Evolutionary conservation across 2,797 vertebrate species (phyloP).

Genomic region (Ceyx erithaca): DNA sequence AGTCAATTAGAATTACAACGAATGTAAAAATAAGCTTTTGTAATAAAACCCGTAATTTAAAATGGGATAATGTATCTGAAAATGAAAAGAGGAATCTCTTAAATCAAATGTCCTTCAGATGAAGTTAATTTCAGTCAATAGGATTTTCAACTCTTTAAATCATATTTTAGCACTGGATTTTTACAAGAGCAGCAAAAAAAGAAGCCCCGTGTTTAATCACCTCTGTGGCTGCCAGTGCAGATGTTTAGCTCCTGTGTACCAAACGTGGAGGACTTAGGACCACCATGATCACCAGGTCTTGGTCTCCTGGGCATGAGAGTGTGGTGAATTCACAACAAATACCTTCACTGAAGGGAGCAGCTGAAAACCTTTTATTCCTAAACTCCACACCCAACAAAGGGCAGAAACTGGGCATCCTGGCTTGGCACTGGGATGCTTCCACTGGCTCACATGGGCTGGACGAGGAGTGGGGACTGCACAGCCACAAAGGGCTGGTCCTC

Average conservation of each 20-base stretch:
- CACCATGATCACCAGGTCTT: too few species aligned
- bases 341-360: background rate
- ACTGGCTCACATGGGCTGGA: background rate
- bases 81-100: conserved; percentile 68
- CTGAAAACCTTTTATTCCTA: background rate
- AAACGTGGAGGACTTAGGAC: rapidly evolving
- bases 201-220: background rate
- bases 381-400: background rate
- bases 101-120: conserved; percentile 72
- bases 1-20: conserved; percentile 70
- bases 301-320: background rate
- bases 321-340: rapidly evolving
- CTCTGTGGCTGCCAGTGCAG: background rate
- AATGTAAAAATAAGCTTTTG: conserved; percentile 71
- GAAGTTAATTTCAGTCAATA: conserved; percentile 72
- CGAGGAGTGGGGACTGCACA: background rate
- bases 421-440: background rate
- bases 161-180: conserved; percentile 65
- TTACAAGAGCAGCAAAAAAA: conserved; percentile 1
- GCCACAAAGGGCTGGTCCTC: background rate
- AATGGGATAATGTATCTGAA: conserved; percentile 70
- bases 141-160: conserved; percentile 67
- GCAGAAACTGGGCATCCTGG: rapidly evolving
- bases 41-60: conserved; percentile 69
- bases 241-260: background rate